Base-by-base conservation (phyloP, 2,888 invertebrate species). In the Clepsis dumicolana region DNA sequence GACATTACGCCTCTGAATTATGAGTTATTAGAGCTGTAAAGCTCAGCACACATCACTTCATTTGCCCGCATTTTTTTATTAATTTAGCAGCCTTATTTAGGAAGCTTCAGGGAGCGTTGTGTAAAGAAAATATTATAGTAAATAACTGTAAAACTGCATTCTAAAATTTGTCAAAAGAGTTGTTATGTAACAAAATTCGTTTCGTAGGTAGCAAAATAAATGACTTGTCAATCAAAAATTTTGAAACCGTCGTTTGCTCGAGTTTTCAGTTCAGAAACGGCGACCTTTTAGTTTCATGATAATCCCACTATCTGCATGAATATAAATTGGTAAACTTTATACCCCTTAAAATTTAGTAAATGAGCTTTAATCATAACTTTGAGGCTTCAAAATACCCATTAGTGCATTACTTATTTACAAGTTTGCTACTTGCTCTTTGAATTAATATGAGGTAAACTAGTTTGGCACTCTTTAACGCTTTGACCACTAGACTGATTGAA, bases 11-110 rank as follows among this genome's bases (percentile, higher is more conserved):
- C 68, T 77, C 80, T 81, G 86, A 87, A 85, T 90, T 89, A 89
- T 90, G 88, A 91, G 81, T 90, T 89, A 90, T 90, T 86, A 80
- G 86, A 73, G 88, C 88, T 85, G 89, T 90, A 87, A 89, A 90
- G 84, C 86, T 89, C 89, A 90, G 88, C 85, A 86, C 81, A 87
- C 85, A 82, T 90, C 87, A 87, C 80, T 83, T 82, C 86, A 89
- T 90, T 91, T 89, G 81, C 83, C 77, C 78, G 71, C 76, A 80
- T 80, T 88, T 87, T n/a, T 59, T 85, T 82, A 80, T 83, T 81
- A 79, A 83, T 84, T 81, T 80, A 69, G 65, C 70, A 59, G 25
- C 52, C 50, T 60, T 64, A 64, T 69, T 53, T 50, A 16, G 16
- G 35, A 16, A 18, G 35, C 38, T 41, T 25, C 38, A 18, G n/a